Conservation (phyloP, 2,888 invertebrate species). For the Synanthedon vespiformis region DNA sequence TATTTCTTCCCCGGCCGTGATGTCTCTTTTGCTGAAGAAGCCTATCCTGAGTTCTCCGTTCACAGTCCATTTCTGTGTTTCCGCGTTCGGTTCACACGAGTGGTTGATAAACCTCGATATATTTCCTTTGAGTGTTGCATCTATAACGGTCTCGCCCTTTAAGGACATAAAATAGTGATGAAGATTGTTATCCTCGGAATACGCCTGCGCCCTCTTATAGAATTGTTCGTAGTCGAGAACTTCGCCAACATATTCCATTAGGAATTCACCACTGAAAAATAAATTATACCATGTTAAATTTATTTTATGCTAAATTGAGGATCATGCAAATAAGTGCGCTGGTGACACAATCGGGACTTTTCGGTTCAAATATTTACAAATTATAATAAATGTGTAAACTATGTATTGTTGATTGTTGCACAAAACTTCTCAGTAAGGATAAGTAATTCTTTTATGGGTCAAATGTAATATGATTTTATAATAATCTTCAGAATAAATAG, state of each 20-base stretch:
- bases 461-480: too few relatives aligned
- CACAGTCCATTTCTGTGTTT: conserved; percentile 98
- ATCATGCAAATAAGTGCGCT: not conserved
- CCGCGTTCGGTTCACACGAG: conserved; percentile 98
- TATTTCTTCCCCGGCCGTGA: conserved; percentile 91
- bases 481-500: too few relatives aligned
- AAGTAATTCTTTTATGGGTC: too few relatives aligned
- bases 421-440: too few relatives aligned
- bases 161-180: conserved; percentile 99
- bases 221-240: conserved; percentile 93
- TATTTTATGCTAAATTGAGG: not conserved
- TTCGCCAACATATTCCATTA: conserved; percentile 99
- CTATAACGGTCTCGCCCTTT: conserved; percentile 87
- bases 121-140: conserved; percentile 96
- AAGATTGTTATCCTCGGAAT: conserved; percentile 88
- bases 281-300: not conserved
- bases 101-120: conserved; percentile 98
- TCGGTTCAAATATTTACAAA: too few relatives aligned
- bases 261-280: conserved; percentile 85
- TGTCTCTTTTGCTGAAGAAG: conserved; percentile 90
- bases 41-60: conserved; percentile 95
- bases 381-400: too few relatives aligned
- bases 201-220: conserved; percentile 86
- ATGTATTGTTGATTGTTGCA: too few relatives aligned
- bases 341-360: too few relatives aligned